phyloP scores from a whole-genome alignment of 2,797 vertebrate genomes.

The Lemur catta region DNA sequence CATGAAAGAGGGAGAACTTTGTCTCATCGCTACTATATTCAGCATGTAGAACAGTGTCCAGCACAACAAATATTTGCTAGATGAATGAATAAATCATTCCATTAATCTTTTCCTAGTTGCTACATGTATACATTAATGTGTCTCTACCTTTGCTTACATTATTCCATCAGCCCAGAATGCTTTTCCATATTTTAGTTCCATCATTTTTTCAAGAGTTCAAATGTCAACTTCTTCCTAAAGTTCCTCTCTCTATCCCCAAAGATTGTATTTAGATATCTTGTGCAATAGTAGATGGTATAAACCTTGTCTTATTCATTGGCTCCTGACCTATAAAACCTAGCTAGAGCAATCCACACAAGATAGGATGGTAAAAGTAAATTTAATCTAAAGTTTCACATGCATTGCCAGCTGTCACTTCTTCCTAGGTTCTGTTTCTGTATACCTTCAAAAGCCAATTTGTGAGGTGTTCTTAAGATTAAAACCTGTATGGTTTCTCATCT shows the following conservation, averaged over 20 bases:
- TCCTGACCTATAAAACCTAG: background rate
- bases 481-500: background rate
- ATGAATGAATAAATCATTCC: background rate
- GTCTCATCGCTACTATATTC: background rate
- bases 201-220: background rate
- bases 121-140: background rate
- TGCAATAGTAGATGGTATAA: background rate
- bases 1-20: background rate
- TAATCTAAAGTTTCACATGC: conserved; percentile 26
- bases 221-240: background rate
- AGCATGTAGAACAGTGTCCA: background rate
- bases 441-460: background rate
- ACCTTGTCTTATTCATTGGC: conserved; percentile 8
- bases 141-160: background rate
- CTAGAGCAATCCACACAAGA: background rate
- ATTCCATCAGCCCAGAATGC: background rate
- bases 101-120: background rate
- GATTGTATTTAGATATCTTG: background rate
- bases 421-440: background rate
- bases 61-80: background rate
- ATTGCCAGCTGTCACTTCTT: background rate
- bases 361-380: conserved; percentile 14
- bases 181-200: background rate
- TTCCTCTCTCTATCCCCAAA: background rate
- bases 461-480: background rate